Evolutionary conservation across 2,797 vertebrate species (phyloP).

Genomic region (Falco biarmicus): DNA sequence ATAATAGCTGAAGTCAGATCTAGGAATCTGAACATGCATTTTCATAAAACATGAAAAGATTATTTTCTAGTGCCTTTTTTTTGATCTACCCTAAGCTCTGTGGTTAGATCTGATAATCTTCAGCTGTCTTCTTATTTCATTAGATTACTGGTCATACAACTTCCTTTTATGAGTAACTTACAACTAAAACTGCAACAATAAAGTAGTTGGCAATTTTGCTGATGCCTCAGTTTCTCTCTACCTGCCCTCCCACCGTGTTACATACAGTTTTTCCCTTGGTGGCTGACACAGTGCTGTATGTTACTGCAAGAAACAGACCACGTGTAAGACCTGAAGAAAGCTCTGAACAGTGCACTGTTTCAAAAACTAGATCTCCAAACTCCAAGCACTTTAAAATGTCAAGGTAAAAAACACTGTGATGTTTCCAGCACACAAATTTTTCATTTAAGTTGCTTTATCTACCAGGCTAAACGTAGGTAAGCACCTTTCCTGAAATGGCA

Average conservation of each 20-base stretch:
- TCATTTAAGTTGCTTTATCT: background rate
- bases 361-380: background rate
- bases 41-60: background rate
- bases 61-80: background rate
- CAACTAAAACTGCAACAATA: background rate
- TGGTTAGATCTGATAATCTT: background rate
- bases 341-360: background rate
- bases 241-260: background rate
- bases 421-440: background rate
- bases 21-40: background rate
- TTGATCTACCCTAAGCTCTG: background rate
- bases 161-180: background rate
- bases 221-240: background rate
- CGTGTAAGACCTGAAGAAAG: background rate
- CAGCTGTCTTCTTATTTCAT: background rate
- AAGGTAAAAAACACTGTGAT: background rate
- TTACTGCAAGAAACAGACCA: background rate
- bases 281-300: background rate
- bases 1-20: background rate
- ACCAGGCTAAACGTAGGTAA: background rate
- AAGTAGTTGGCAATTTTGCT: background rate
- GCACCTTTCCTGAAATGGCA: background rate
- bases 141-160: background rate
- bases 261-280: background rate
- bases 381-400: background rate